Conservation (phyloP, 2,888 invertebrate species). For the Synergus laeviventris region DNA sequence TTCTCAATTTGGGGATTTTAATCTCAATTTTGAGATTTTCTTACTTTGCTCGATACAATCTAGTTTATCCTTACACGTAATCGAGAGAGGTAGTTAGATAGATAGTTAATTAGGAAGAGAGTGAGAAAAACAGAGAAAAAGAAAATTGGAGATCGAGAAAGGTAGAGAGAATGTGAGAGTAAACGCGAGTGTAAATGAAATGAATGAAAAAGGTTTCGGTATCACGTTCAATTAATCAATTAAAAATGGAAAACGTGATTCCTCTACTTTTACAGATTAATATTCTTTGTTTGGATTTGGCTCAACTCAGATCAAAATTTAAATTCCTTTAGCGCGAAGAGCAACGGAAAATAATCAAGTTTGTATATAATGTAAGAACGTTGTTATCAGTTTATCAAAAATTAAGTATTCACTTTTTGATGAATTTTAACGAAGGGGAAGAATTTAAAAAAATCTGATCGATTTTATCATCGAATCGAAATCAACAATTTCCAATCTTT, state of each 20-base stretch:
- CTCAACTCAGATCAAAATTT: constrained; percentile 27
- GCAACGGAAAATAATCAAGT: constrained; percentile 63
- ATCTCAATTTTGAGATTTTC: constrained; percentile 13
- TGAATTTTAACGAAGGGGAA: neutral
- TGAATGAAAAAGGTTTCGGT: neutral
- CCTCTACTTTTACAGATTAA: constrained; percentile 16
- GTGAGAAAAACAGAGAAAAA: neutral
- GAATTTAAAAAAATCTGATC: neutral
- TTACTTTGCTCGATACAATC: constrained; percentile 36
- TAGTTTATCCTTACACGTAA: constrained; percentile 32
- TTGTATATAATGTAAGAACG: constrained; percentile 72
- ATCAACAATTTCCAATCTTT: neutral
- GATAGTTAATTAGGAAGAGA: constrained; percentile 30
- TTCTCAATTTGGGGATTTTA: constrained; percentile 10
- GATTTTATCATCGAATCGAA: neutral
- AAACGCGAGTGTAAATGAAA: neutral
- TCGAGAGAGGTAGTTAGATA: constrained; percentile 31
- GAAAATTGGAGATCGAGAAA: neutral
- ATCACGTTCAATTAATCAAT: constrained; percentile 7
- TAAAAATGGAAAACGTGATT: constrained; percentile 17
- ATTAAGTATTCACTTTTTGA: constrained; percentile 3
- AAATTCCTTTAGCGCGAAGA: constrained; percentile 61
- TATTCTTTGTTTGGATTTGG: constrained; percentile 20
- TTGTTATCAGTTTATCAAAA: constrained; percentile 46
- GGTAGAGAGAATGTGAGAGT: constrained; percentile 8